Conservation (phyloP, 2,888 invertebrate genomes). For the Acronicta psi region DNA sequence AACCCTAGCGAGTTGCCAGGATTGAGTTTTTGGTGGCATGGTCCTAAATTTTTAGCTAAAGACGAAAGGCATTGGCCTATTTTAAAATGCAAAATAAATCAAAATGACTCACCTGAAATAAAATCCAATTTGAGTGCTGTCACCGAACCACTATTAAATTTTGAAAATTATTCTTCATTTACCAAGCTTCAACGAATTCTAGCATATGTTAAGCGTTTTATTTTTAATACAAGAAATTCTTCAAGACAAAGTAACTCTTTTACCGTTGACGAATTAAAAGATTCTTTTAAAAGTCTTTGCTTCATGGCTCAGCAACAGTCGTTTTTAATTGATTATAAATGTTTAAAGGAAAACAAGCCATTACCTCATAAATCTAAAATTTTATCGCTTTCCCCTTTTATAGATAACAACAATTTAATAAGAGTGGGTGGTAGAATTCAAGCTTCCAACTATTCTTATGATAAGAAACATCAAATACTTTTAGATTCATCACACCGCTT, state of each 20-base stretch:
- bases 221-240: background rate
- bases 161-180: background rate
- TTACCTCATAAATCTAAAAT: background rate
- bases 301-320: background rate
- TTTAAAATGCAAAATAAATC: background rate
- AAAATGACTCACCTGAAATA: background rate
- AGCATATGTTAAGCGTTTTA: constrained; percentile 1
- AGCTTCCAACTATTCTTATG: background rate
- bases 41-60: background rate
- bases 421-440: background rate
- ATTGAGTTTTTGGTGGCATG: background rate
- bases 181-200: constrained; percentile 2
- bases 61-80: background rate
- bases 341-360: background rate
- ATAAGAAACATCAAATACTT: constrained; percentile 20
- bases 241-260: background rate
- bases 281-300: background rate
- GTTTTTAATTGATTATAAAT: background rate
- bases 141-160: background rate
- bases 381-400: background rate
- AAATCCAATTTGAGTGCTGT: background rate
- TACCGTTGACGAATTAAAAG: background rate
- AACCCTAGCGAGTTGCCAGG: background rate
- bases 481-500: background rate
- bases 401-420: background rate